Conservation (phyloP, 2,797 vertebrate species). For the Thaleichthys pacificus region DNA sequence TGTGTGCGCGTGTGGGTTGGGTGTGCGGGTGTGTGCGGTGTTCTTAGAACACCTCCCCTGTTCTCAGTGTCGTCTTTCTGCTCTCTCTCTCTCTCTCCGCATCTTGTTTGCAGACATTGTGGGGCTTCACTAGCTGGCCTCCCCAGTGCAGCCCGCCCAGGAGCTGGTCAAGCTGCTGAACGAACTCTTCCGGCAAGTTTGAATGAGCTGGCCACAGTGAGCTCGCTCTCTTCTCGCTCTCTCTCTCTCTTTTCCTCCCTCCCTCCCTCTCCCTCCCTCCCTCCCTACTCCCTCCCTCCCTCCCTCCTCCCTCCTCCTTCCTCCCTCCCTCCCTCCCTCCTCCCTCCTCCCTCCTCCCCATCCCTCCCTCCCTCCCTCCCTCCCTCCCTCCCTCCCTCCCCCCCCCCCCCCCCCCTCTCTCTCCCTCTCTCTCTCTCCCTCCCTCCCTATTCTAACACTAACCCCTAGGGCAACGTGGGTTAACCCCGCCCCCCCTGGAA, state of each 20-base stretch:
- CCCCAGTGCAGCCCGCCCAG: slow-evolving; percentile 96
- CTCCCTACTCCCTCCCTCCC: no score
- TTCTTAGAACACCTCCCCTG: slow-evolving; percentile 14
- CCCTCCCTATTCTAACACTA: no score
- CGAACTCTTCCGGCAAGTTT: slow-evolving; percentile 97
- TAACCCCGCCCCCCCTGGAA: no score
- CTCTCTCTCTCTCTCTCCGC: slow-evolving; percentile 63
- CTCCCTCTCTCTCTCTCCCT: no score
- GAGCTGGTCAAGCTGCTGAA: slow-evolving; percentile 97
- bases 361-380: no score
- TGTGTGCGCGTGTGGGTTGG: slow-evolving; percentile 19
- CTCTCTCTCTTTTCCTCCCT: not conserved
- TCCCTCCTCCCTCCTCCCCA: no score
- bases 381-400: no score
- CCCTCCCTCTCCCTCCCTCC: not conserved
- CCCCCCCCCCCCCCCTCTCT: no score
- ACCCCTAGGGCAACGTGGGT: no score
- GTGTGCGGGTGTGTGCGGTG: slow-evolving; percentile 22
- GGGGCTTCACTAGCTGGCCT: slow-evolving; percentile 97
- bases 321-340: no score
- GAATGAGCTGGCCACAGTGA: slow-evolving; percentile 94
- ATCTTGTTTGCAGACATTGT: slow-evolving; percentile 99
- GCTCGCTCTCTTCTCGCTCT: slow-evolving; percentile 49
- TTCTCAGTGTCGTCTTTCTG: not conserved
- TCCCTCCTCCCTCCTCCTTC: no score